Evolutionary conservation across 1,140 invertebrate species (phyloP).

Genomic region (Papilio aristodemus): DNA sequence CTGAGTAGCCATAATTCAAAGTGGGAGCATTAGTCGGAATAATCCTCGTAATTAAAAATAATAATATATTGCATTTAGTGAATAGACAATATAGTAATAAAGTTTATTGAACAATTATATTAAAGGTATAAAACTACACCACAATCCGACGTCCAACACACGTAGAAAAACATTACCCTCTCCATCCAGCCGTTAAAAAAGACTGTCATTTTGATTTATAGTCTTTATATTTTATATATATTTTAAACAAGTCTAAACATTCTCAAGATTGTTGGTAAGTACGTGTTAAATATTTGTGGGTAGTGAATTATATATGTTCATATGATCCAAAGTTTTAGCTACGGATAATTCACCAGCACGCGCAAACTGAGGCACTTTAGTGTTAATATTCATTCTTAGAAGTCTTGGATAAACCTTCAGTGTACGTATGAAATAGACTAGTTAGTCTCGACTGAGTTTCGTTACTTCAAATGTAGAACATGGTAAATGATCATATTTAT

Average conservation of each 20-base stretch:
- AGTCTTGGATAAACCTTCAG: conserved; percentile 48
- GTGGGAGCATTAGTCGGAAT: background rate
- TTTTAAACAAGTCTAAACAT: background rate
- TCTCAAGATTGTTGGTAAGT: background rate
- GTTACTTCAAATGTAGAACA: background rate
- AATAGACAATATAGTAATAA: conserved; percentile 9
- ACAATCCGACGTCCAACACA: no score
- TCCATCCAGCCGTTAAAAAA: no score
- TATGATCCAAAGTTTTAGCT: conserved; percentile 43
- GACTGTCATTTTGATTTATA: background rate
- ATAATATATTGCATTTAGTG: conserved; percentile 4
- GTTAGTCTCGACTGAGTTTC: conserved; percentile 34
- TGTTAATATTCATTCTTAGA: conserved; percentile 61
- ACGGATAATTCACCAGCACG: conserved; percentile 52
- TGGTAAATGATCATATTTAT: background rate
- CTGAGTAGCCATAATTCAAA: background rate
- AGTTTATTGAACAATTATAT: conserved; percentile 18
- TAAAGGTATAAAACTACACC: conserved; percentile 9
- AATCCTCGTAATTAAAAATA: conserved; percentile 1
- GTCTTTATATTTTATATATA: background rate
- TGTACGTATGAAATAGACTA: conserved; percentile 36
- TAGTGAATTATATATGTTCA: conserved; percentile 14
- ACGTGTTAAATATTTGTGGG: background rate
- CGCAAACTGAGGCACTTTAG: conserved; percentile 43
- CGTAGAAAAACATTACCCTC: no score